Percentiles rank a stretch among this genome's conserved stretches.
Conservation (phyloP, 2,888 invertebrate species). For the Leptura quadrifasciata region DNA sequence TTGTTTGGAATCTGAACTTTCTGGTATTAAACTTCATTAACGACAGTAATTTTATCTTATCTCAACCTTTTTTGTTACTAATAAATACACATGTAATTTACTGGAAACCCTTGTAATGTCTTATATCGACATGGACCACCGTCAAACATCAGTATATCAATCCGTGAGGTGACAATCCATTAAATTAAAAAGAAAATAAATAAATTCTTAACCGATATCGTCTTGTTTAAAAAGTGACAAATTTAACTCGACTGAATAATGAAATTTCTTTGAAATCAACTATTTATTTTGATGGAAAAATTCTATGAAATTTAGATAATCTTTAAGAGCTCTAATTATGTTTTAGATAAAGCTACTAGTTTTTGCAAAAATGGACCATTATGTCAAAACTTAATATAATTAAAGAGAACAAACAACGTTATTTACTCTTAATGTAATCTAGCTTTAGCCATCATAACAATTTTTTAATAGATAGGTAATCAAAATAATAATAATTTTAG, state of each 20-base stretch:
- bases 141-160: slow-evolving; percentile 41
- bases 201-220: slow-evolving; percentile 10
- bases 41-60: slow-evolving; percentile 18
- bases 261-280: too few species aligned
- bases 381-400: too few species aligned
- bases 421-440: too few species aligned
- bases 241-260: too few species aligned
- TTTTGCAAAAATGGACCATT: neutral
- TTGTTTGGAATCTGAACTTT: slow-evolving; percentile 16
- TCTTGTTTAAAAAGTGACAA: too few species aligned
- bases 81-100: slow-evolving; percentile 41
- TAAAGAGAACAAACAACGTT: too few species aligned
- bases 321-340: too few species aligned
- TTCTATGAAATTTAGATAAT: too few species aligned
- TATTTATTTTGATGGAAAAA: too few species aligned
- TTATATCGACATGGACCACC: slow-evolving; percentile 48
- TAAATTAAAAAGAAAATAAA: neutral
- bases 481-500: too few species aligned
- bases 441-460: neutral
- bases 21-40: slow-evolving; percentile 13
- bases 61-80: neutral
- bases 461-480: too few species aligned
- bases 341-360: neutral
- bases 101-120: slow-evolving; percentile 44
- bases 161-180: slow-evolving; percentile 31